Base-by-base conservation (phyloP, 2,888 invertebrate species). In the Amblyteles armatorius region DNA sequence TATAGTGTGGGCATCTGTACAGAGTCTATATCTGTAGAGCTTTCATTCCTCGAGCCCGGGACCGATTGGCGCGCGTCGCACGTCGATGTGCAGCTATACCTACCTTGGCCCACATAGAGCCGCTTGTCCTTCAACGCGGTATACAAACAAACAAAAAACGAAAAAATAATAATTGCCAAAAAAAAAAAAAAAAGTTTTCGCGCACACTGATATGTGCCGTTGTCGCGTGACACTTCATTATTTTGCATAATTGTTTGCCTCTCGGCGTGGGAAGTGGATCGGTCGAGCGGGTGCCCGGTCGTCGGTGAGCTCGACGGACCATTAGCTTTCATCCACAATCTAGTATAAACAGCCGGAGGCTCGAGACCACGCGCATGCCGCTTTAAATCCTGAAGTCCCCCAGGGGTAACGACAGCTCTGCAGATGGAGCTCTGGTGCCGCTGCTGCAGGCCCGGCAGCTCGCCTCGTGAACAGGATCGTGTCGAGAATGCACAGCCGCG, bases 311-410 rank as follows among this genome's bases (percentile, higher is more conserved):
- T 80, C 72, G 74, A 80, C 81, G 81, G 83, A 79, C 83, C 78
- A 86, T 87, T 84, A 87, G 80, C 84, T 80, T 73, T 84, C 82
- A 82, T 36, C 68, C 84, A 68, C 77, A 81, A 81, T 77, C 77
- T 77, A 67, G 77, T 52, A 72, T 77, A 73, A 81, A 72, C 84
- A 78, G 84, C 84, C 81, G 26, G 68, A 77, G 77, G 77, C 80
- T 63, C 50, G 22, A 71, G 57, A 79, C 52, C 50, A 13, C 67
- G 77, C 78, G 60, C 69, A 72, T 76, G 40, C 65, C 26, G 71
- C 65, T 80, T 83, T 77, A 80, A 83, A 80, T 80, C 79, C 69
- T 57, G 57, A 52, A 82, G 52, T 50, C 33, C 63, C 79, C 60
- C 22, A 44, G 69, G 22, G 63, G 16, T 19, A 71, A 16, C 67